Conservation (phyloP, 2,797 vertebrate species). For the Orientallactaga sibirica region DNA sequence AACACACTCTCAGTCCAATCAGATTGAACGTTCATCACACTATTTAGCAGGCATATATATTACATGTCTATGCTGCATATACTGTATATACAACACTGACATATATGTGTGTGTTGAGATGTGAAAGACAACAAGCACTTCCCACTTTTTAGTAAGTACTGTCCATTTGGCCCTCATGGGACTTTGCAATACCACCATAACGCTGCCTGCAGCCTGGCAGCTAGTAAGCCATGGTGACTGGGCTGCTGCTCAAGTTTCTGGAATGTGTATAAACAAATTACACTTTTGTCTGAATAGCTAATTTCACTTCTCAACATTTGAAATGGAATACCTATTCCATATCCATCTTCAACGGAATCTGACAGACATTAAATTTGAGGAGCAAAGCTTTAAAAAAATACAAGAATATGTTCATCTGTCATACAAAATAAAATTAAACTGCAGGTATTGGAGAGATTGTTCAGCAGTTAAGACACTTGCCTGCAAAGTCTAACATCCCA, state of each 20-base stretch:
- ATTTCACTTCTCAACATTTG: neutral
- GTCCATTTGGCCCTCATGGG: neutral
- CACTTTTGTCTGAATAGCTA: neutral
- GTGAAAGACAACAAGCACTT: neutral
- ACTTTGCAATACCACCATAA: neutral
- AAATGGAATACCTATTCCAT: neutral
- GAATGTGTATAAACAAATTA: neutral
- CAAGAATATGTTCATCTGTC: neutral
- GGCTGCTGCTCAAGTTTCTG: neutral
- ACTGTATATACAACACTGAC: neutral
- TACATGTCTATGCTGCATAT: neutral
- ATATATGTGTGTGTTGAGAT: neutral
- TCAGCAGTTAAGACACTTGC: too few relatives aligned
- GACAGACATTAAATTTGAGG: neutral
- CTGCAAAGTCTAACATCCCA: too few relatives aligned
- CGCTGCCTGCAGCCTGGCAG: neutral
- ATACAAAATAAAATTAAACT: neutral
- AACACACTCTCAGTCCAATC: neutral
- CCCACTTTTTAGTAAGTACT: neutral
- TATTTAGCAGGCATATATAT: neutral
- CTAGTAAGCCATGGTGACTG: neutral
- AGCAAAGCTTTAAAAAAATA: conserved; percentile 7
- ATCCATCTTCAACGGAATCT: neutral
- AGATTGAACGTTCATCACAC: neutral
- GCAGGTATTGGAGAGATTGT: too few relatives aligned